Conservation (phyloP, 92 coral and sea anemone species). For the Bergia puertoricense region DNA sequence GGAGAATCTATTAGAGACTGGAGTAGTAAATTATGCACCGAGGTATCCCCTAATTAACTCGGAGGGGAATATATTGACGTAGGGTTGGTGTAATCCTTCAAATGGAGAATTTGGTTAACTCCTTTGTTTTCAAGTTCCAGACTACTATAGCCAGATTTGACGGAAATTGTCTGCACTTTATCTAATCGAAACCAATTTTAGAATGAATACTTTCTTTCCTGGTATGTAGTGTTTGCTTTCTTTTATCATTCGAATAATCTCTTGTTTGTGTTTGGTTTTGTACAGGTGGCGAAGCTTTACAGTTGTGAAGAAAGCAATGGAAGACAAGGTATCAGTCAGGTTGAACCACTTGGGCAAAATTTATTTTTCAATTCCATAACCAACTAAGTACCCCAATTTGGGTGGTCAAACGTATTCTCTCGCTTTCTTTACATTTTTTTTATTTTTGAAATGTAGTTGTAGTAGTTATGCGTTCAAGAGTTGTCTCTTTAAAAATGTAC, state of each 20-base stretch:
- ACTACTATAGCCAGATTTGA: no score
- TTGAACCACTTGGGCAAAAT: neutral
- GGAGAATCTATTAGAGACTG: no score
- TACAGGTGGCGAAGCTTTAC: conserved; percentile 91
- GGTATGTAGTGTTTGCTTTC: neutral
- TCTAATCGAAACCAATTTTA: no score
- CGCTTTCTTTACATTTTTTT: neutral
- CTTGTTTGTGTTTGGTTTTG: neutral
- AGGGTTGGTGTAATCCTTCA: no score
- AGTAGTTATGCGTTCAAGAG: neutral
- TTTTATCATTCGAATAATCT: neutral
- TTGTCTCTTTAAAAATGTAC: neutral
- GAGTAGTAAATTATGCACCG: no score
- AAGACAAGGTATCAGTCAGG: conserved; percentile 67
- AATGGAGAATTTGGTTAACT: no score
- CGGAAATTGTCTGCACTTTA: no score
- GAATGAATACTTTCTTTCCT: no score
- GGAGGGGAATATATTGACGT: no score
- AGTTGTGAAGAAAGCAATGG: conserved; percentile 95
- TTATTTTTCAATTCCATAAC: neutral
- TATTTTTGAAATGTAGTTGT: neutral
- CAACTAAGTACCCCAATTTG: neutral
- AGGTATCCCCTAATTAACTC: no score
- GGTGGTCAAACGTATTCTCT: neutral
- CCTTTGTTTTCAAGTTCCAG: no score